Evolutionary conservation across 2,113 vertebrate species (phyloP), one percentile per base, ranked within the genome.

Genomic region (Rhinolophus sinicus): DNA sequence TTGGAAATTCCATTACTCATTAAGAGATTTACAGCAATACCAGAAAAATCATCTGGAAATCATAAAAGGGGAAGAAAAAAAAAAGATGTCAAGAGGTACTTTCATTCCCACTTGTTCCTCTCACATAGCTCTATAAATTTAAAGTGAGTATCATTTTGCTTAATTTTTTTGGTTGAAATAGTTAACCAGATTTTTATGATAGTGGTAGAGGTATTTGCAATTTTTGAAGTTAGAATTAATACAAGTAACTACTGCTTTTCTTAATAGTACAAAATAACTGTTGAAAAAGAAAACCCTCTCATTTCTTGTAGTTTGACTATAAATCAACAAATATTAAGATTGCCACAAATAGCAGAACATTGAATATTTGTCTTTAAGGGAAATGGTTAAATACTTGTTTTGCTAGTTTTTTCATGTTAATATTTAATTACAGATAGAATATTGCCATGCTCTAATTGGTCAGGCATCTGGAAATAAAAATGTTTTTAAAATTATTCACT

Each of bases 151-250:
- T 33, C n/a, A 35, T 93, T 88, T 95, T 78, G 30, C 38, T 90
- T 89, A 54, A 40, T 69, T 67, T 93, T 84, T 64, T 75, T 92
- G 5, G 2, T 26, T 70, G n/a, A 85, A 70, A 95, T 70, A 88
- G 19, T 94, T 94, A 80, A 72, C 28, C 30, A 62, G 13, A 0
- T 35, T 92, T 93, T 78, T 85, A 44, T 58, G 4, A 89, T 38
- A 38, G 33, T 75, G 21, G 7, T 38, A 38, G 33, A 75, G 21
- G 7, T 47, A 22, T 5, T 33, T 86, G 24, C 10, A 44, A 56
- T 69, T 3, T 90, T 84, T 90, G 33, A 90, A 85, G 14, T 92
- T 52, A 95, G 4, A 88, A 84, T 76, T 6, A 93, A 83, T 64
- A 26, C 4, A 47, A 16, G 8, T 24, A 95, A 47, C 13, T 40